A percentile compares a stretch with the other conserved stretches of the same genome.
Evolutionary conservation across 2,888 invertebrate genomes (phyloP).

Genomic region (Microctonus aethiopoides): DNA sequence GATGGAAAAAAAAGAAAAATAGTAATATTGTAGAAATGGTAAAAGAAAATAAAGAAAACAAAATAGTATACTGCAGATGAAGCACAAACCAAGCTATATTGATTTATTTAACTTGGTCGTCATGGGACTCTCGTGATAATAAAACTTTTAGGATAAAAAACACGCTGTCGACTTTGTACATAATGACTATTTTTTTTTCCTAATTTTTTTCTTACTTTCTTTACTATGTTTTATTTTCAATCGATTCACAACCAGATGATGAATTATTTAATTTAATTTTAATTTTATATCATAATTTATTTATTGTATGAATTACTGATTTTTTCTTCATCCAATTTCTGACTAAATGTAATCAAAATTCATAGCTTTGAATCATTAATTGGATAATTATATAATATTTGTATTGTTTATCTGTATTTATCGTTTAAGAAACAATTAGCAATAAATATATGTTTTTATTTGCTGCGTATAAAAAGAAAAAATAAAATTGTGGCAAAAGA

Average conservation of each 20-base stretch:
- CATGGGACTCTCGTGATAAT: constrained; percentile 51
- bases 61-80: constrained; percentile 18
- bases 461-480: neutral
- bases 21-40: constrained; percentile 5
- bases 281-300: too few relatives aligned
- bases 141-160: constrained; percentile 24
- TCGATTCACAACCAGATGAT: neutral
- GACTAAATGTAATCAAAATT: too few relatives aligned
- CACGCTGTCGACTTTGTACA: neutral
- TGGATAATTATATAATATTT: too few relatives aligned
- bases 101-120: constrained; percentile 61
- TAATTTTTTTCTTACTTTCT: neutral
- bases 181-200: neutral
- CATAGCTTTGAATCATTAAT: too few relatives aligned
- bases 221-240: neutral
- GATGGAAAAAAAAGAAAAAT: constrained; percentile 18
- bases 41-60: constrained; percentile 44
- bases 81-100: constrained; percentile 45
- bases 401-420: neutral
- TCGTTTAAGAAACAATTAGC: too few relatives aligned
- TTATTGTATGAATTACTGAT: too few relatives aligned
- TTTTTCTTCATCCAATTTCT: too few relatives aligned
- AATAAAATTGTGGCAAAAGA: neutral
- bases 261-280: neutral
- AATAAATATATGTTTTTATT: neutral